These are phyloP conservation scores for Chaenogobius annularis DNA, from an alignment of 2,113 vertebrate genomes.

Conservation along the genomic window DNA sequence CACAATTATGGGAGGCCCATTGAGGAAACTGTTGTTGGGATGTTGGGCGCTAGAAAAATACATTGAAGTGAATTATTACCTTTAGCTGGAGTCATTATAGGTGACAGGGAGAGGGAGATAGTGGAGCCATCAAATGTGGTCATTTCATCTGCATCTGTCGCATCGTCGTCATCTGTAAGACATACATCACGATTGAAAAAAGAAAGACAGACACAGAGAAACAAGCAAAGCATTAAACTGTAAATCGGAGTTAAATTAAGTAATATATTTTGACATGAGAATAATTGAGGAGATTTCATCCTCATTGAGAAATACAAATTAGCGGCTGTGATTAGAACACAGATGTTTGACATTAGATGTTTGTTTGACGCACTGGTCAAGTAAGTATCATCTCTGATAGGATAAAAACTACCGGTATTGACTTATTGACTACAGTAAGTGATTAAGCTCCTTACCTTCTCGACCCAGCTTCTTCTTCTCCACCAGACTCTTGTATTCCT, in stretches of 20 bases:
- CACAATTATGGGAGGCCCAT: too few species aligned
- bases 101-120: constrained; percentile 90
- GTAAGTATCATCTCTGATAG: neutral
- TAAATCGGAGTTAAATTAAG: too few species aligned
- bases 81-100: constrained; percentile 86
- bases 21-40: too few species aligned
- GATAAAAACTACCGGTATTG: neutral
- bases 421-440: neutral
- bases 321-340: too few species aligned
- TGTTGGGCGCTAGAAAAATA: too few species aligned
- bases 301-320: too few species aligned
- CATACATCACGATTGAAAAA: neutral
- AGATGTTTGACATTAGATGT: too few species aligned
- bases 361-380: neutral
- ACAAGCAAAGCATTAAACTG: too few species aligned
- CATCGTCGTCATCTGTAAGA: constrained; percentile 86
- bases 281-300: too few species aligned
- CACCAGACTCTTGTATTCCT: constrained; percentile 86
- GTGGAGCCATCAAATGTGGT: constrained; percentile 92
- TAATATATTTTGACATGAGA: too few species aligned
- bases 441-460: constrained; percentile 70
- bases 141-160: constrained; percentile 84
- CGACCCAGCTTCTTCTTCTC: constrained; percentile 85
- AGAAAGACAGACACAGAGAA: too few species aligned
- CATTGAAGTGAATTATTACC: constrained; percentile 68